Conservation (phyloP, 2,797 vertebrate species). For the Florisuga fusca region DNA sequence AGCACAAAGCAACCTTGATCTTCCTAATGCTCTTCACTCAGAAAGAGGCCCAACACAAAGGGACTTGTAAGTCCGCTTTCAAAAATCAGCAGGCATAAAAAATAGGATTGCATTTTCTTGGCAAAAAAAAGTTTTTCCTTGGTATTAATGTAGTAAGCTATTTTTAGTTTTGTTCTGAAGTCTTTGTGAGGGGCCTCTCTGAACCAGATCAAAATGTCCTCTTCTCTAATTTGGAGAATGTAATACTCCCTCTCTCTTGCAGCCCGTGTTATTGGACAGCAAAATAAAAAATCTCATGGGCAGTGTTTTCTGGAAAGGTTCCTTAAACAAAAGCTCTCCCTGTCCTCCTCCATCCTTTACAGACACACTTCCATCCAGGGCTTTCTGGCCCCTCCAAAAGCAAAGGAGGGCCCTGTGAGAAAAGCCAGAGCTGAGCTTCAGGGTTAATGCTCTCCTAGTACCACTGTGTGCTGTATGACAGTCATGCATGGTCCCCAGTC, state of each 20-base stretch:
- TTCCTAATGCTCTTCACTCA: conserved; percentile 11
- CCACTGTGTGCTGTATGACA: not conserved
- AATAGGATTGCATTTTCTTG: conserved; percentile 57
- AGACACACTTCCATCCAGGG: not conserved
- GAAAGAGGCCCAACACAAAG: conserved; percentile 8
- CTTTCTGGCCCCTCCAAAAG: not conserved
- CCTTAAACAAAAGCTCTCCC: not conserved
- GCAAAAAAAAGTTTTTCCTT: conserved; percentile 46
- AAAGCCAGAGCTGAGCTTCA: not conserved
- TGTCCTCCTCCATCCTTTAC: not conserved
- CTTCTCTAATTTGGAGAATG: conserved; percentile 23
- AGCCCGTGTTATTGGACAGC: not conserved
- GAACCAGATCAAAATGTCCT: conserved; percentile 43
- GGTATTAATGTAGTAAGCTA: conserved; percentile 38
- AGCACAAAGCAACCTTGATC: conserved; percentile 43
- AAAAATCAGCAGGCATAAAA: conserved; percentile 36
- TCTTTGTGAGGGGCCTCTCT: conserved; percentile 52
- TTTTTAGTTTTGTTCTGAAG: conserved; percentile 65
- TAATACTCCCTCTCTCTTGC: not conserved
- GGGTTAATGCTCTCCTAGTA: not conserved
- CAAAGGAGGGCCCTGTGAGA: not conserved
- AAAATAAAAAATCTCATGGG: not conserved
- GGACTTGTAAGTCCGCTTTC: not conserved
- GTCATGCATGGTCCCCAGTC: not conserved
- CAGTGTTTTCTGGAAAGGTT: not conserved